phyloP scores from a whole-genome alignment of 2,113 vertebrate genomes.

The Panthera leo region DNA sequence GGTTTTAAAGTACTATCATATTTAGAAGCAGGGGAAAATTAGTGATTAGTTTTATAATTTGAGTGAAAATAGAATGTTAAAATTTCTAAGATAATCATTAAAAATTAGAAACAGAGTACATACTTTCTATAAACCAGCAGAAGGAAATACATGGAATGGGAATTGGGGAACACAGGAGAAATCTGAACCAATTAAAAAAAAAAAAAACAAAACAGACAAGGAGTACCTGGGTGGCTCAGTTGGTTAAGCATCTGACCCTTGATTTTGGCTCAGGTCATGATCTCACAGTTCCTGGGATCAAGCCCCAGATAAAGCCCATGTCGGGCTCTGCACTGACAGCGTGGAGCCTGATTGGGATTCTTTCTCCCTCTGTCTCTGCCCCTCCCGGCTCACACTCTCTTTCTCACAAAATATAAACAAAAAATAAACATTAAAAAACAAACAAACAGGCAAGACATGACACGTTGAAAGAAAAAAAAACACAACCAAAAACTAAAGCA shows the following conservation, averaged over 20 bases:
- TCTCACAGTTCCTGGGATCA: too few relatives aligned
- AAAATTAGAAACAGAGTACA: background rate
- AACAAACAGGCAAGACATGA: background rate
- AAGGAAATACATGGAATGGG: background rate
- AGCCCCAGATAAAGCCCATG: too few relatives aligned
- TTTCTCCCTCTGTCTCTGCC: too few relatives aligned
- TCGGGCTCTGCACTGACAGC: too few relatives aligned
- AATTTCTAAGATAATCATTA: constrained; percentile 13
- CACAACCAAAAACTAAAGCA: background rate
- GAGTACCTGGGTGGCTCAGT: too few relatives aligned
- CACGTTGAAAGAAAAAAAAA: background rate
- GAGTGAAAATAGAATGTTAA: constrained; percentile 17
- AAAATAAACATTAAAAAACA: too few relatives aligned
- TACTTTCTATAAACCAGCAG: background rate
- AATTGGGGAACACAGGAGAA: background rate
- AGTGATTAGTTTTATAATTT: constrained; percentile 36
- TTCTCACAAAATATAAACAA: too few relatives aligned
- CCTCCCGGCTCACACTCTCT: too few relatives aligned
- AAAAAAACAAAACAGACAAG: too few relatives aligned
- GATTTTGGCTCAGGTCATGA: too few relatives aligned
- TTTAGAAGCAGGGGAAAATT: background rate
- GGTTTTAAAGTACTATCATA: background rate
- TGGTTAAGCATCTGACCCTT: too few relatives aligned
- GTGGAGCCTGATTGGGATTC: too few relatives aligned
- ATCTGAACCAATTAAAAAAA: background rate